phyloP scores from a whole-genome alignment of 92 coral and sea anemone species.

The Porites evermanni region DNA sequence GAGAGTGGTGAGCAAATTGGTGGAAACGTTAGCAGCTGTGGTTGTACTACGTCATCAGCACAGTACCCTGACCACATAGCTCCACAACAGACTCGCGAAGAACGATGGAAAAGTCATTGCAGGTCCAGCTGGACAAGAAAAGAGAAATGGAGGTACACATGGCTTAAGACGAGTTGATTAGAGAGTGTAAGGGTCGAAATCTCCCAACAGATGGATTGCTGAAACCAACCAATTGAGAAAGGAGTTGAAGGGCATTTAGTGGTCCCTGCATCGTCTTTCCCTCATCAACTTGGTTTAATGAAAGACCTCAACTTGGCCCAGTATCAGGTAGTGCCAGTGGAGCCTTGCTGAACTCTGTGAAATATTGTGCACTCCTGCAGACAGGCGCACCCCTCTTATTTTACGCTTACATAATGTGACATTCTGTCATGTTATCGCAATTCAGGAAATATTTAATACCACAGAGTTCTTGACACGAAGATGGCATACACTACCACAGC shows the following conservation, averaged over 20 bases:
- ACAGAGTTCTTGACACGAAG: slow-evolving; percentile 5
- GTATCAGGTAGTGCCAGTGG: slow-evolving; percentile 43
- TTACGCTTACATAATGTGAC: slow-evolving; percentile 39
- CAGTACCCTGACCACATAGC: slow-evolving; percentile 18
- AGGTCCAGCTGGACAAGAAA: slow-evolving; percentile 37
- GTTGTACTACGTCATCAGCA: slow-evolving; percentile 2
- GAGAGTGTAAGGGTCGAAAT: slow-evolving; percentile 17
- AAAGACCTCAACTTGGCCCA: slow-evolving; percentile 24
- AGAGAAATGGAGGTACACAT: slow-evolving; percentile 38
- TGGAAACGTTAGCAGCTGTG: slow-evolving; percentile 31
- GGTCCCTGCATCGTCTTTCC: slow-evolving; percentile 46
- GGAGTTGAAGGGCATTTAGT: slow-evolving; percentile 45
- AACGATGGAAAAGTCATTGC: slow-evolving; percentile 5
- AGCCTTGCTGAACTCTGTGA: slow-evolving; percentile 43
- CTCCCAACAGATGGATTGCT: slow-evolving; percentile 10
- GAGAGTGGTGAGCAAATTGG: slow-evolving; percentile 35
- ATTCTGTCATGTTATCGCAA: slow-evolving; percentile 14
- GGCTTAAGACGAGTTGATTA: slow-evolving; percentile 27
- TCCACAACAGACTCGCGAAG: slow-evolving; percentile 37
- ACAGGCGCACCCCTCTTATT: slow-evolving; percentile 12
- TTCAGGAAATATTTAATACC: neutral
- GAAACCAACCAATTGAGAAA: slow-evolving; percentile 13
- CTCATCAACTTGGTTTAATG: neutral
- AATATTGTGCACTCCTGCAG: slow-evolving; percentile 28
- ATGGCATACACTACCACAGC: neutral